A percentile compares a stretch with the other conserved stretches of the same genome.
These are phyloP conservation scores for Pseudomyrmex pallidus DNA, from an alignment of 1,140 invertebrate species.

Conservation along the genomic window DNA sequence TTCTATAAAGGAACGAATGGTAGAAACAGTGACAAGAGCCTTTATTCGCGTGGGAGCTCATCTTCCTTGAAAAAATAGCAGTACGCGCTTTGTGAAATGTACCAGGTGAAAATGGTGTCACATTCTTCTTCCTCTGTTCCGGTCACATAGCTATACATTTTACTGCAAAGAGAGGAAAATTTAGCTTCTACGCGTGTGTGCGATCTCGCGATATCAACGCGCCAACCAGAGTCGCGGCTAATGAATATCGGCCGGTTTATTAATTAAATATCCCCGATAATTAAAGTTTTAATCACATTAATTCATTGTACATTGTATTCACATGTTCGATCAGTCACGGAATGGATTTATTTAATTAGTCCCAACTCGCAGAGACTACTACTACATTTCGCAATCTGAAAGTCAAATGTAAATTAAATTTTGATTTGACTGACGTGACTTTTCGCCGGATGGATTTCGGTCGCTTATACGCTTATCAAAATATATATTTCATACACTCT, in stretches of 20 bases:
- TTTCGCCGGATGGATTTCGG: too few species aligned
- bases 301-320: background rate
- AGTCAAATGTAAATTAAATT: too few species aligned
- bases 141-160: background rate
- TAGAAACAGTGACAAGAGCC: constrained; percentile 16
- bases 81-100: constrained; percentile 26
- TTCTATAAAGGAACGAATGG: background rate
- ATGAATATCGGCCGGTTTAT: constrained; percentile 8
- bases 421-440: too few species aligned
- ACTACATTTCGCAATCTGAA: background rate
- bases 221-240: background rate
- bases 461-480: background rate
- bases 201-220: background rate
- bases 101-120: constrained; percentile 30
- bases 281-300: background rate
- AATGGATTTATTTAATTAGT: background rate
- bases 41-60: constrained; percentile 37
- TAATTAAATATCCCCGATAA: background rate
- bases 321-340: background rate
- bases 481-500: too few species aligned
- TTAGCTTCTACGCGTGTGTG: background rate
- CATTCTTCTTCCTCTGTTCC: constrained; percentile 40
- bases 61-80: constrained; percentile 39
- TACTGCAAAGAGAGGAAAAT: constrained; percentile 1
- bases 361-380: background rate